A percentile compares a stretch with the other conserved stretches of the same genome.
Evolutionary conservation across 1,140 invertebrate genomes (phyloP).

Genomic region (Heliconius hewitsoni): DNA sequence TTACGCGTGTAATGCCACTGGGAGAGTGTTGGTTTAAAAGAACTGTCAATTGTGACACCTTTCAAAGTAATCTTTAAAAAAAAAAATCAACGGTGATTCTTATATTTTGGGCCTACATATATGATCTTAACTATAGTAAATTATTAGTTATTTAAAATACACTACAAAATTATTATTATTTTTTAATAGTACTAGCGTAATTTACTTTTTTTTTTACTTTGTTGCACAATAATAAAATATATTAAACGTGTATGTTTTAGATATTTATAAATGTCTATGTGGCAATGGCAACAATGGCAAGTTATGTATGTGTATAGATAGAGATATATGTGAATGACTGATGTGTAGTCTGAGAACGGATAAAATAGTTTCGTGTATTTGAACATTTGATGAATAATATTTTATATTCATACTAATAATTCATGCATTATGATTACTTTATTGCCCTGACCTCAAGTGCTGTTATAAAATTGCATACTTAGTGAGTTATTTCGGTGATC

Average conservation of each 20-base stretch:
- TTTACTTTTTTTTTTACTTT: neutral
- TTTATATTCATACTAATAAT: conserved; percentile 56
- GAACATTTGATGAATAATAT: conserved; percentile 51
- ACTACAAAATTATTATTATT: neutral
- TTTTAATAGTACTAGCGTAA: neutral
- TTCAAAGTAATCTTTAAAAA: neutral
- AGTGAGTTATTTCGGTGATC: conserved; percentile 78
- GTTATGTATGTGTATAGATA: conserved; percentile 31
- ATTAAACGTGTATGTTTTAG: neutral
- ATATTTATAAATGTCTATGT: neutral
- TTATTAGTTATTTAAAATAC: neutral
- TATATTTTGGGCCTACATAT: neutral
- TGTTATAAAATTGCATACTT: conserved; percentile 66
- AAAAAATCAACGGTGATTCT: neutral
- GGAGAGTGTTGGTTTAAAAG: conserved; percentile 81
- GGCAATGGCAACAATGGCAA: conserved; percentile 29
- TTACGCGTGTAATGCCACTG: conserved; percentile 89
- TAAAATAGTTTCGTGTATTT: conserved; percentile 61
- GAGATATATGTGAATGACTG: conserved; percentile 48
- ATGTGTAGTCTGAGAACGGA: conserved; percentile 65
- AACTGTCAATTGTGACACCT: conserved; percentile 44
- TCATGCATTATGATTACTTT: conserved; percentile 77
- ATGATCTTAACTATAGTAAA: neutral
- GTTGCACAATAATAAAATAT: neutral
- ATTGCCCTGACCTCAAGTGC: conserved; percentile 62